Conservation (phyloP, 2,113 vertebrate species). For the Anser cygnoides region DNA sequence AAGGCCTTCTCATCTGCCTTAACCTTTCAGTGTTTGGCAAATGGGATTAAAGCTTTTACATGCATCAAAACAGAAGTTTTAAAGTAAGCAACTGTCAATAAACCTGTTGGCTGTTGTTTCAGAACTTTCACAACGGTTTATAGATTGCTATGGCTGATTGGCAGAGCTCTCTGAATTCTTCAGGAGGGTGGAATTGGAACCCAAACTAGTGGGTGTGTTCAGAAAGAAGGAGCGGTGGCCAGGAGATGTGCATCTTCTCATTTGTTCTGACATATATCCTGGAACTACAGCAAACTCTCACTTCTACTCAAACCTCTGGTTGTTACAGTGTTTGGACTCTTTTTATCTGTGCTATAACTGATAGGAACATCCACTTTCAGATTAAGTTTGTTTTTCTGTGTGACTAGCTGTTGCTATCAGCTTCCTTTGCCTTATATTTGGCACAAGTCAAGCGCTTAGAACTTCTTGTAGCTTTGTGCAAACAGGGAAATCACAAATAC, state of each 20-base stretch:
- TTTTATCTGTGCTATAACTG: background rate
- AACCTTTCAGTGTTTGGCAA: slow-evolving; percentile 4
- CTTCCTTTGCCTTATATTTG: background rate
- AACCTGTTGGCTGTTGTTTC: slow-evolving; percentile 19
- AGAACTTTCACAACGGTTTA: background rate
- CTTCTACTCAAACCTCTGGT: background rate
- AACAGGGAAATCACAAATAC: background rate
- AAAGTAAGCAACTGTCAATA: slow-evolving; percentile 41
- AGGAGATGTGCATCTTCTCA: background rate
- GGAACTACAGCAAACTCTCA: background rate
- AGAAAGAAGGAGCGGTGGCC: background rate
- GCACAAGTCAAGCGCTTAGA: background rate
- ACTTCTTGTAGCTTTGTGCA: background rate
- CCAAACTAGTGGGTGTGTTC: background rate
- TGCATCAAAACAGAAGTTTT: slow-evolving; percentile 45
- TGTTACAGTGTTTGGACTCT: background rate
- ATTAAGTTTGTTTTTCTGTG: background rate
- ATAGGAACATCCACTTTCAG: background rate
- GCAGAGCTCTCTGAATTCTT: slow-evolving; percentile 13
- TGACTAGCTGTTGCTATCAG: background rate
- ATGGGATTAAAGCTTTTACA: slow-evolving; percentile 38
- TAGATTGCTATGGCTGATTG: slow-evolving; percentile 9
- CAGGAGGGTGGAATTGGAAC: slow-evolving; percentile 29
- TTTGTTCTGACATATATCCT: background rate
- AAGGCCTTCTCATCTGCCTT: background rate